Evolutionary conservation across 2,888 invertebrate species (phyloP).

Genomic region (Euproctis similis): DNA sequence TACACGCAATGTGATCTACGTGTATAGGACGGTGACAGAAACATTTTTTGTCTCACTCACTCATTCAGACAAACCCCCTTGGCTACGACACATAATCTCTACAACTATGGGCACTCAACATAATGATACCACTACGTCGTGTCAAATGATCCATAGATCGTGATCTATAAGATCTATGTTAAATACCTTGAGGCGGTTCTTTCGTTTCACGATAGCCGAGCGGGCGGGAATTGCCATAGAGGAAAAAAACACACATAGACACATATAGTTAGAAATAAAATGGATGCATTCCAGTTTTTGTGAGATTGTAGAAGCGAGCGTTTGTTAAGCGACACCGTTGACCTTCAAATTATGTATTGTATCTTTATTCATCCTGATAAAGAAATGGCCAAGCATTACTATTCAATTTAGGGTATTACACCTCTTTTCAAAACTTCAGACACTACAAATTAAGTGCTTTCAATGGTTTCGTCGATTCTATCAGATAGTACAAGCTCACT

Average conservation of each 20-base stretch:
- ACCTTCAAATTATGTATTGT: too few relatives aligned
- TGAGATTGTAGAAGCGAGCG: slow-evolving; percentile 15
- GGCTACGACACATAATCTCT: slow-evolving; percentile 73
- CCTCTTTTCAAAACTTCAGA: too few relatives aligned
- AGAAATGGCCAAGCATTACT: too few relatives aligned
- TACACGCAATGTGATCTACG: too few relatives aligned
- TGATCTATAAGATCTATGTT: slow-evolving; percentile 26
- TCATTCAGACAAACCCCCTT: slow-evolving; percentile 69
- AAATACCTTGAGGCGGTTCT: slow-evolving; percentile 76
- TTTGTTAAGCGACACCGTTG: slow-evolving; percentile 8
- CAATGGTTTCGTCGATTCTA: too few relatives aligned
- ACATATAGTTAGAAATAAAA: slow-evolving; percentile 76
- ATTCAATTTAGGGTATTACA: too few relatives aligned
- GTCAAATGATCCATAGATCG: slow-evolving; percentile 31
- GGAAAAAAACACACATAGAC: slow-evolving; percentile 82
- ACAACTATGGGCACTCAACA: slow-evolving; percentile 62
- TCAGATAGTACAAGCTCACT: too few relatives aligned
- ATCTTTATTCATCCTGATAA: too few relatives aligned
- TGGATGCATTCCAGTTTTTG: slow-evolving; percentile 64
- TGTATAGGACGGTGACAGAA: slow-evolving; percentile 30
- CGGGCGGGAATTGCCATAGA: slow-evolving; percentile 81
- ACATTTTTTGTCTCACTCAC: slow-evolving; percentile 47
- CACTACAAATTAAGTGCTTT: too few relatives aligned
- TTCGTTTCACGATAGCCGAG: slow-evolving; percentile 77
- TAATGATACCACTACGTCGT: slow-evolving; percentile 58